These are phyloP conservation scores for Epinotia nisella DNA, from an alignment of 2,888 invertebrate genomes.

Conservation along the genomic window DNA sequence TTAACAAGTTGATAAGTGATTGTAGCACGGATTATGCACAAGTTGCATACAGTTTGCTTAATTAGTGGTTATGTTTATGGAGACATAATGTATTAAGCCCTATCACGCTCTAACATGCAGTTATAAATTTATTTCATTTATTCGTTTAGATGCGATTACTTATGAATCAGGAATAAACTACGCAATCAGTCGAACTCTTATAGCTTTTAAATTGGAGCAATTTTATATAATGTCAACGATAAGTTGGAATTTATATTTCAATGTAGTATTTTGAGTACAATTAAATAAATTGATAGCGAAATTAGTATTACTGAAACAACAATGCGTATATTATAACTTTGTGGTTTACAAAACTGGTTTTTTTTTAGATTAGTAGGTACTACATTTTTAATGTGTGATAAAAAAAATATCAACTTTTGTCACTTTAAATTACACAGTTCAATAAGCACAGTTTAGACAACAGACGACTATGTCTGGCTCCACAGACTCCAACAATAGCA, in stretches of 20 bases:
- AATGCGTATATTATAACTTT: too few species aligned
- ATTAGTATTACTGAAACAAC: too few species aligned
- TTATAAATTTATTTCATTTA: slow-evolving; percentile 21
- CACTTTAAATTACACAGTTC: neutral
- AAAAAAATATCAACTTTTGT: neutral
- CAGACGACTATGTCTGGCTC: slow-evolving; percentile 14
- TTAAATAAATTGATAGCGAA: too few species aligned
- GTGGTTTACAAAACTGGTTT: neutral
- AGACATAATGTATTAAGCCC: slow-evolving; percentile 21
- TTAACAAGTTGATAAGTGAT: slow-evolving; percentile 29
- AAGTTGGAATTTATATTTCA: neutral
- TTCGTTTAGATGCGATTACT: neutral
- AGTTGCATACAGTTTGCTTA: slow-evolving; percentile 16
- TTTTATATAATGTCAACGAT: neutral
- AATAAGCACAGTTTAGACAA: neutral
- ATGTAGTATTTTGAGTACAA: too few species aligned
- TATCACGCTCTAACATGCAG: slow-evolving; percentile 14
- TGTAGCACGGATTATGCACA: slow-evolving; percentile 15
- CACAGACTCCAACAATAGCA: slow-evolving; percentile 30
- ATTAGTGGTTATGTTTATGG: slow-evolving; percentile 20
- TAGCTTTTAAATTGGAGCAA: neutral
- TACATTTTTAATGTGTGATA: neutral
- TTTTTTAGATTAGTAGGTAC: too few species aligned
- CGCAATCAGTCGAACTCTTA: neutral
- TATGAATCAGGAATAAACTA: neutral